Percentiles rank a stretch among this genome's conserved stretches.
Conservation (phyloP, 2,888 invertebrate genomes). For the Sepioteuthis lessoniana region DNA sequence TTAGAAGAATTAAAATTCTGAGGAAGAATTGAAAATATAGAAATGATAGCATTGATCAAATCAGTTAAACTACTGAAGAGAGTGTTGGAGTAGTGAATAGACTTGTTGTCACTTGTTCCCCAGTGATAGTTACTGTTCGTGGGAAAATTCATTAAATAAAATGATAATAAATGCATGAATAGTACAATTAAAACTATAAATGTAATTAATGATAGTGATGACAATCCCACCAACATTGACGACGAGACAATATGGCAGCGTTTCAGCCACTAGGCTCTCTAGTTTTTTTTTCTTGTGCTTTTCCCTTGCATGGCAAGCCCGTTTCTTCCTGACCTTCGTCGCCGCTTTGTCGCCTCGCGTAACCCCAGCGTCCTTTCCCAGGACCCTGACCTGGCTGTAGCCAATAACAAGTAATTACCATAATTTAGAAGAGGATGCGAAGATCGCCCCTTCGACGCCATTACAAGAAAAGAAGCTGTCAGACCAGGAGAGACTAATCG, state of each 20-base stretch:
- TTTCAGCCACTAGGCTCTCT: not conserved
- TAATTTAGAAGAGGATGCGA: not conserved
- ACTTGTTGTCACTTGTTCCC: not conserved
- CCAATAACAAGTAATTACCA: slow-evolving; percentile 33
- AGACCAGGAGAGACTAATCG: slow-evolving; percentile 5
- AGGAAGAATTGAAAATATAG: no score
- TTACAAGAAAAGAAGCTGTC: slow-evolving; percentile 23
- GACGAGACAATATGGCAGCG: not conserved
- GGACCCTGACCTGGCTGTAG: slow-evolving; percentile 21
- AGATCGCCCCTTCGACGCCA: not conserved
- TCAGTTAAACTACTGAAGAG: no score
- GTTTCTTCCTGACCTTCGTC: not conserved
- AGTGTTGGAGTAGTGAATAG: no score
- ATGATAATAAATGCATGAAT: not conserved
- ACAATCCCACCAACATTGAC: not conserved
- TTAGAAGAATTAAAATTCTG: no score
- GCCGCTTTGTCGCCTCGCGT: not conserved
- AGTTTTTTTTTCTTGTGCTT: not conserved
- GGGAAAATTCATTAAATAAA: not conserved
- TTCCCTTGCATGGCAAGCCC: not conserved
- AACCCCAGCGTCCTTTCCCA: slow-evolving; percentile 33
- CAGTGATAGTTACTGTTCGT: not conserved
- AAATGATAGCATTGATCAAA: no score
- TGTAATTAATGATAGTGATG: not conserved
- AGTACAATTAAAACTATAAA: not conserved